Percentiles rank a stretch among this genome's conserved stretches.
Evolutionary conservation across 2,113 vertebrate genomes (phyloP).

Genomic region (Oryzias woworae): DNA sequence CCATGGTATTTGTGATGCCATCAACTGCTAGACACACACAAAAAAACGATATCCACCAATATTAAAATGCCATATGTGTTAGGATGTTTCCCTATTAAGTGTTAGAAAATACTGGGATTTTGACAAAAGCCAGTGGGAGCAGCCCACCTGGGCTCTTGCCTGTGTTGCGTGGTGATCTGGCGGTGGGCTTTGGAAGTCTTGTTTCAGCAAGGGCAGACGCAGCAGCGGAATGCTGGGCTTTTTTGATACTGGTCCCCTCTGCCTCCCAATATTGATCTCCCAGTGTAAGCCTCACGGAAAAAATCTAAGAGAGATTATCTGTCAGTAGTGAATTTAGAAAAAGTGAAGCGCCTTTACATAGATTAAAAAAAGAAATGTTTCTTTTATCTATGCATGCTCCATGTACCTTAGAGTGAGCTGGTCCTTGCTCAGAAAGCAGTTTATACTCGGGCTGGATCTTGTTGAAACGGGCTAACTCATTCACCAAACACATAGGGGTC

Average conservation of each 20-base stretch:
- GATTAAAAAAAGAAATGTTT: no score
- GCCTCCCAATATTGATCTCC: slow-evolving; percentile 93
- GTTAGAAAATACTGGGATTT: neutral
- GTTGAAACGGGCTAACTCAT: slow-evolving; percentile 98
- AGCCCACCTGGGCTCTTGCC: slow-evolving; percentile 87
- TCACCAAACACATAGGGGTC: slow-evolving; percentile 97
- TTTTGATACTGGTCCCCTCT: slow-evolving; percentile 94
- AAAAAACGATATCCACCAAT: neutral
- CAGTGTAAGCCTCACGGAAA: slow-evolving; percentile 89
- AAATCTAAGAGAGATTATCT: slow-evolving; percentile 75
- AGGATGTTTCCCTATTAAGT: neutral
- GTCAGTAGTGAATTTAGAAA: neutral
- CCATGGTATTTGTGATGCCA: slow-evolving; percentile 91
- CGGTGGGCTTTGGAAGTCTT: slow-evolving; percentile 86
- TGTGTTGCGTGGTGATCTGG: slow-evolving; percentile 83
- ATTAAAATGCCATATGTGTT: neutral
- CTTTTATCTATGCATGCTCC: neutral
- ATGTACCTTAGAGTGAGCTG: slow-evolving; percentile 91
- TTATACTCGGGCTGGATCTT: slow-evolving; percentile 95
- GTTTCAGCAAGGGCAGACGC: slow-evolving; percentile 88
- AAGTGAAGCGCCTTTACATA: no score
- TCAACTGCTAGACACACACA: slow-evolving; percentile 74
- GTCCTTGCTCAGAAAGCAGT: slow-evolving; percentile 91
- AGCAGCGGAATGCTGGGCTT: slow-evolving; percentile 91
- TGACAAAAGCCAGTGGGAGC: slow-evolving; percentile 28